These are phyloP conservation scores for Tiliacea citrago DNA, from an alignment of 2,888 invertebrate genomes.

Conservation along the genomic window DNA sequence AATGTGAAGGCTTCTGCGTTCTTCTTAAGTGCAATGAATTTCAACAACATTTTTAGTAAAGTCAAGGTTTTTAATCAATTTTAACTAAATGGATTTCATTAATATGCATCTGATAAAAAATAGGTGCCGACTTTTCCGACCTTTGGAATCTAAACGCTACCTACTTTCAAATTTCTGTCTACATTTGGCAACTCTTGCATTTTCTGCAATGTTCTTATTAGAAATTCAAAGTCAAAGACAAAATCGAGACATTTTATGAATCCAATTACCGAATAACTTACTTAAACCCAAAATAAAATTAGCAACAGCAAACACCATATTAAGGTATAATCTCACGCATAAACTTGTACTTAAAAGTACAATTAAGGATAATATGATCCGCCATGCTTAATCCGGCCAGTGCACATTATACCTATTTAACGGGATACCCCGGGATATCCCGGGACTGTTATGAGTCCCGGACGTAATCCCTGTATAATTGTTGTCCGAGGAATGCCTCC, in stretches of 20 bases:
- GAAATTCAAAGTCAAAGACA: conserved; percentile 31
- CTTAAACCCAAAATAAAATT: conserved; percentile 63
- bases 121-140: not conserved
- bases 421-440: conserved; percentile 80
- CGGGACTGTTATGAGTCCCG: conserved; percentile 85
- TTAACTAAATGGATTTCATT: not conserved
- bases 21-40: not conserved
- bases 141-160: not conserved
- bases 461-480: conserved; percentile 87
- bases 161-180: not conserved
- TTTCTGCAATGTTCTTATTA: not conserved
- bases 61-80: not conserved
- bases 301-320: conserved; percentile 67
- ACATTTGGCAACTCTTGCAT: not conserved
- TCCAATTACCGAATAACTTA: conserved; percentile 46
- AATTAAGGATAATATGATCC: conserved; percentile 88
- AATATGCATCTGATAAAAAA: not conserved
- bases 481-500: conserved; percentile 87
- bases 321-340: conserved; percentile 73
- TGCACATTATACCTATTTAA: conserved; percentile 89
- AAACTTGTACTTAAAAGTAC: conserved; percentile 85
- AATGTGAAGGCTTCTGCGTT: not conserved
- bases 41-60: not conserved
- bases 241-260: conserved; percentile 30
- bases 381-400: conserved; percentile 81